Conservation (phyloP, 2,797 vertebrate genomes). For the Epinephelus coioides region DNA sequence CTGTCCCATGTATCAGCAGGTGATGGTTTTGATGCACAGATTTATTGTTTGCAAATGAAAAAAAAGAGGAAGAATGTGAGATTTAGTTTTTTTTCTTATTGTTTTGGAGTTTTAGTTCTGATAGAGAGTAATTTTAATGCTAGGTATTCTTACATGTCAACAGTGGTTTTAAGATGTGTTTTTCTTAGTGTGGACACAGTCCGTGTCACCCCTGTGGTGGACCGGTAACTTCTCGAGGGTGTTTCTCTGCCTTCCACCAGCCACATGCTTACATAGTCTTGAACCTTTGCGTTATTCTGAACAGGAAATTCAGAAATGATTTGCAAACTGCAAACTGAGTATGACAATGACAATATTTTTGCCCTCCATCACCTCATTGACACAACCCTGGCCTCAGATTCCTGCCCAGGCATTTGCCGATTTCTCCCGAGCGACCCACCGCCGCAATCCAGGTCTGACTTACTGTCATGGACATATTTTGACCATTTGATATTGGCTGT, state of each 20-base stretch:
- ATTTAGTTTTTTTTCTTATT: background rate
- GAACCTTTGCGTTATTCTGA: conserved; percentile 39
- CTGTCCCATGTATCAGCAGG: background rate
- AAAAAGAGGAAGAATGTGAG: background rate
- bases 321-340: background rate
- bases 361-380: conserved; percentile 1
- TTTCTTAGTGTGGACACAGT: background rate
- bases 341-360: background rate
- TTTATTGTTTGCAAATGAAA: conserved; percentile 21
- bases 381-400: background rate
- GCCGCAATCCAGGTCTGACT: conserved; percentile 13
- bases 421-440: conserved; percentile 5
- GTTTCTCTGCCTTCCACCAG: conserved; percentile 35
- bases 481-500: conserved; percentile 3
- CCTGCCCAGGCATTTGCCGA: conserved; percentile 2
- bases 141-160: conserved; percentile 12
- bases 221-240: conserved; percentile 14
- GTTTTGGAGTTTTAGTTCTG: background rate
- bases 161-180: conserved; percentile 15
- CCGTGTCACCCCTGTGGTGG: conserved; percentile 16
- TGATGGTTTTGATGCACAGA: background rate
- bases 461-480: conserved; percentile 35
- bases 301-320: conserved; percentile 1
- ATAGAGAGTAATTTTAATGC: background rate
- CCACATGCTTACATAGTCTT: conserved; percentile 25